phyloP scores from a whole-genome alignment of 2,888 invertebrate genomes.

The Vandiemenella viatica region DNA sequence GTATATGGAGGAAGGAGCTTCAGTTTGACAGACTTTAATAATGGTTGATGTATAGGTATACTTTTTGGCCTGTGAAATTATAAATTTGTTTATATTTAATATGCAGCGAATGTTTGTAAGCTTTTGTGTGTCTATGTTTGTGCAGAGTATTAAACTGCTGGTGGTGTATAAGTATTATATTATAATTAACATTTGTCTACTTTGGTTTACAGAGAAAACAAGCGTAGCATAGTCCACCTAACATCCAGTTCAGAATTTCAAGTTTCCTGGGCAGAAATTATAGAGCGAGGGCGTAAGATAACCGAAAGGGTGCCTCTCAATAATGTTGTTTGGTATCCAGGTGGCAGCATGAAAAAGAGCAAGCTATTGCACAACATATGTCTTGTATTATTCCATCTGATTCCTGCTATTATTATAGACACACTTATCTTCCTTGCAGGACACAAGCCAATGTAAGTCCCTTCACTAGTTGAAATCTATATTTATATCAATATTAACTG shows the following conservation, averaged over 20 bases:
- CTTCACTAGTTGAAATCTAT: neutral
- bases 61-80: too few relatives aligned
- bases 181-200: neutral
- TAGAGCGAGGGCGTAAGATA: conserved; percentile 61
- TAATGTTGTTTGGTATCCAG: conserved; percentile 72
- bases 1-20: too few relatives aligned
- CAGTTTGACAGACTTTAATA: too few relatives aligned
- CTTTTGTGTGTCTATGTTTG: too few relatives aligned
- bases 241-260: conserved; percentile 62
- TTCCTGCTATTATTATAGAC: conserved; percentile 81
- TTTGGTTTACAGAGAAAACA: conserved; percentile 32
- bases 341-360: conserved; percentile 73
- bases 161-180: too few relatives aligned
- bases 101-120: too few relatives aligned
- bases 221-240: conserved; percentile 49
- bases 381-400: conserved; percentile 72
- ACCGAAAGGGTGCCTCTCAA: conserved; percentile 74
- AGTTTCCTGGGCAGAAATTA: conserved; percentile 76
- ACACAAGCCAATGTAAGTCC: conserved; percentile 70
- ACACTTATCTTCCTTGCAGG: conserved; percentile 60
- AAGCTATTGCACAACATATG: conserved; percentile 65
- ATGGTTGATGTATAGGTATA: too few relatives aligned
- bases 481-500: neutral
- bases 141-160: too few relatives aligned
- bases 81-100: too few relatives aligned